These are phyloP conservation scores for Ischnus inquisitorius DNA, from an alignment of 2,888 invertebrate species.

Conservation along the genomic window DNA sequence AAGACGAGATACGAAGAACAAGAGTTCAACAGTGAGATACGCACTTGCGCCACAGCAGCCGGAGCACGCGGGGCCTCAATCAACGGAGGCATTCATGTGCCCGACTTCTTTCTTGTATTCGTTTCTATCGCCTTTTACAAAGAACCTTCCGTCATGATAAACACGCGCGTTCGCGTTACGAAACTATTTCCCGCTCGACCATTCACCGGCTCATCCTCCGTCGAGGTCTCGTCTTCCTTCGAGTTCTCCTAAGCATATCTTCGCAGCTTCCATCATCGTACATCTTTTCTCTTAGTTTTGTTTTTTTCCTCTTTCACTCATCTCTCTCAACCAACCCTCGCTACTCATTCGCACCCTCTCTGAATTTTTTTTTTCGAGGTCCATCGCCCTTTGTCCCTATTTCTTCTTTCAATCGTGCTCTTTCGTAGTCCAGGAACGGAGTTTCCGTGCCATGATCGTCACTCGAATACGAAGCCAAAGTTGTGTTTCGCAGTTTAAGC, in stretches of 20 bases:
- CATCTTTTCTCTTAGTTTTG: conserved; percentile 52
- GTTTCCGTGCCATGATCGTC: background rate
- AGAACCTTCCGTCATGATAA: conserved; percentile 68
- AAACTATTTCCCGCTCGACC: conserved; percentile 51
- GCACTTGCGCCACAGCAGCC: conserved; percentile 70
- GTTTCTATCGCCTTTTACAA: conserved; percentile 68
- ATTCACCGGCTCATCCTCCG: conserved; percentile 26
- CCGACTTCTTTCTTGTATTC: conserved; percentile 68
- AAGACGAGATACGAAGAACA: conserved; percentile 42
- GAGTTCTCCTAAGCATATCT: conserved; percentile 54
- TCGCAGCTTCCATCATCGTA: conserved; percentile 57
- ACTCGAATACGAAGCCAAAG: conserved; percentile 5
- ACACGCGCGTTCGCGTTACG: conserved; percentile 60
- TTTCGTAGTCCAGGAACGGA: conserved; percentile 46
- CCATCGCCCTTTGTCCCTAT: conserved; percentile 66
- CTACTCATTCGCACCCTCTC: conserved; percentile 42
- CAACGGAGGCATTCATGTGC: conserved; percentile 82
- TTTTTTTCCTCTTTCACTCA: conserved; percentile 59
- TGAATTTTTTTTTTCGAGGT: conserved; percentile 28
- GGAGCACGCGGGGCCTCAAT: conserved; percentile 80
- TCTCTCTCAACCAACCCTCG: conserved; percentile 51
- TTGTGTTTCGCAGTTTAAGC: conserved; percentile 24
- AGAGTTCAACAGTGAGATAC: conserved; percentile 58
- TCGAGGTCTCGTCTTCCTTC: conserved; percentile 57
- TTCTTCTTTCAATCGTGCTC: conserved; percentile 66